These are phyloP conservation scores for Mycetomoellerius zeteki DNA, from an alignment of 1,140 invertebrate species.

Conservation along the genomic window DNA sequence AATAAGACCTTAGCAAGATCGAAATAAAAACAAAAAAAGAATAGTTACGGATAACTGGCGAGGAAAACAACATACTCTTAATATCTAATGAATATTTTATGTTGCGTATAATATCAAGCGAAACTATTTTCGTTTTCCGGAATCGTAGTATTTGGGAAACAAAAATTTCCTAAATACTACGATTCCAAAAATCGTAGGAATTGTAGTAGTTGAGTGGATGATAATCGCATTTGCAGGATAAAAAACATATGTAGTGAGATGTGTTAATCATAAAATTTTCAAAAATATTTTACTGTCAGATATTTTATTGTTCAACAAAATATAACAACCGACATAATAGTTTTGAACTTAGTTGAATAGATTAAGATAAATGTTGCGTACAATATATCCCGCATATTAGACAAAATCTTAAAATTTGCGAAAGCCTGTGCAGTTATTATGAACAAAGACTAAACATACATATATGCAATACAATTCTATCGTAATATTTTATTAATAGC, in stretches of 20 bases:
- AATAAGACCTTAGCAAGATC: no score
- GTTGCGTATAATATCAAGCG: not conserved
- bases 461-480: not conserved
- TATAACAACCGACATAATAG: conserved; percentile 79
- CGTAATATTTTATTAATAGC: conserved; percentile 38
- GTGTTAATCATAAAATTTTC: not conserved
- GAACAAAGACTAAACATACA: conserved; percentile 19
- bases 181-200: no score
- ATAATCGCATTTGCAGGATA: not conserved
- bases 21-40: no score
- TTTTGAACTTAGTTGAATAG: conserved; percentile 63
- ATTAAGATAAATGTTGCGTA: conserved; percentile 51
- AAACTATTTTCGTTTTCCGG: not conserved
- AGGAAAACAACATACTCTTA: no score
- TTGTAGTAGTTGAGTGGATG: no score
- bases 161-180: no score
- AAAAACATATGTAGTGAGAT: not conserved
- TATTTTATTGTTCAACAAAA: conserved; percentile 84
- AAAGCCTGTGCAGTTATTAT: conserved; percentile 15
- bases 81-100: not conserved
- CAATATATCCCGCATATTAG: not conserved
- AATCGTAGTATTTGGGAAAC: not conserved
- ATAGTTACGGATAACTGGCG: no score
- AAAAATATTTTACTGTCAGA: conserved; percentile 74
- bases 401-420: conserved; percentile 42